phyloP scores from a whole-genome alignment of 2,888 invertebrate species.

The Brachyptera putata region DNA sequence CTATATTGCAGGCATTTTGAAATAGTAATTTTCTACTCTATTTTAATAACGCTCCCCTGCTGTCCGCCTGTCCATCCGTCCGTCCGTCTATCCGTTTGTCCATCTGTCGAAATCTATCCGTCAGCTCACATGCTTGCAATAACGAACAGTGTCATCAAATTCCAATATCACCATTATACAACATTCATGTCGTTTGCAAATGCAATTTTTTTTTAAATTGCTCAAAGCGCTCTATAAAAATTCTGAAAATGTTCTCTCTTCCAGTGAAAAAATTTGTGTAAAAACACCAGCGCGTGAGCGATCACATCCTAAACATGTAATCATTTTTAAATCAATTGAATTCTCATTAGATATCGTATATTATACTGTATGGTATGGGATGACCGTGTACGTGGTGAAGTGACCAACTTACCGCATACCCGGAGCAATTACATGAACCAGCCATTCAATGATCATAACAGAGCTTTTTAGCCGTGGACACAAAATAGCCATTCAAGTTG shows the following conservation, averaged over 20 bases:
- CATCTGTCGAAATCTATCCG: too few species aligned
- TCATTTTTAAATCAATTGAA: conserved; percentile 32
- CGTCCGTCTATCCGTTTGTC: too few species aligned
- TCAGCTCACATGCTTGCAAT: too few species aligned
- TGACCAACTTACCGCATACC: too few species aligned
- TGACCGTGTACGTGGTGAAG: too few species aligned
- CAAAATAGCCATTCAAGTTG: too few species aligned
- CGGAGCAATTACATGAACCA: conserved; percentile 7
- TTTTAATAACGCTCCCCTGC: conserved; percentile 16
- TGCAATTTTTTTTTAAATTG: conserved; percentile 11
- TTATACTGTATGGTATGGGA: too few species aligned
- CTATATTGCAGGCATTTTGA: not conserved
- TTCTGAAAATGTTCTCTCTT: conserved; percentile 5
- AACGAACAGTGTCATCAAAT: conserved; percentile 24
- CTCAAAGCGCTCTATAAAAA: conserved; percentile 14
- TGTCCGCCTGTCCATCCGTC: too few species aligned
- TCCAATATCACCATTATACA: conserved; percentile 20
- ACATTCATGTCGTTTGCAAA: not conserved
- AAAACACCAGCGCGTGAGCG: not conserved
- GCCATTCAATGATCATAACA: too few species aligned
- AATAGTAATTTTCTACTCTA: not conserved
- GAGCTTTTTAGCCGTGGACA: not conserved
- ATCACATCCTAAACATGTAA: conserved; percentile 30
- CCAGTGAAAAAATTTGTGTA: not conserved
- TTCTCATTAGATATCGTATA: conserved; percentile 24